Evolutionary conservation across 2,113 vertebrate species (phyloP), one percentile per base, ranked within the genome.

Genomic region (Lophura nycthemera): DNA sequence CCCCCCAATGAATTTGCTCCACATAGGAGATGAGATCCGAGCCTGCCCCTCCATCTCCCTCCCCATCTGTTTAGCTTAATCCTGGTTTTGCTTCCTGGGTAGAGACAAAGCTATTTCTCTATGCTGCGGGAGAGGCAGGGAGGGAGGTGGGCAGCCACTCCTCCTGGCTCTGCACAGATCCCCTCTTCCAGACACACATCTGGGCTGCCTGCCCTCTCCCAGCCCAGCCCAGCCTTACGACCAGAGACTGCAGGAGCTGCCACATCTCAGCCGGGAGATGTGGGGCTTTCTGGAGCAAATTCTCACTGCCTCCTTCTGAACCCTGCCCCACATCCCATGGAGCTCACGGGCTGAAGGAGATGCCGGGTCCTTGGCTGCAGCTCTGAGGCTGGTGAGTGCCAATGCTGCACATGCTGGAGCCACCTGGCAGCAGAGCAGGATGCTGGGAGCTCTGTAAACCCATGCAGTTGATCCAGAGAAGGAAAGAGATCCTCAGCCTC

Each of bases 1-100:
- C 83, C 91, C 70, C 89, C 47, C 54, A 0, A 82, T 29, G 83
- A 72, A 71, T 91, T 13, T 92, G 87, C 64, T 80, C 22, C 79
- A 74, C 38, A 1, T 4, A 60, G 84, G 42, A 71, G 72, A 89
- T 17, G 50, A 89, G 71, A 42, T 89, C 45, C 0, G 3, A 80
- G 64, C 21, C 92, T 71, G 79, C 61, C 67, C 74, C 89, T 92
- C 64, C 66, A 11, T 75, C 72, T 91, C 81, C 48, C 61, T 88
- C 61, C 88, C 92, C 92, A 76, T 92, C 93, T 81, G 93, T 45
- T 90, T 93, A 69, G 79, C 52, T 89, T 65, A 71, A 73, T 80
- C 77, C 78, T 75, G 69, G 11, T 40, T 92, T 83, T 88, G 65
- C 83, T 27, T 36, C 83, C 83, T 50, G 61, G 71, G 4, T 71